Percentiles rank a stretch among this genome's conserved stretches.
phyloP scores from a whole-genome alignment of 2,888 invertebrate species.

The Plebejus anna region DNA sequence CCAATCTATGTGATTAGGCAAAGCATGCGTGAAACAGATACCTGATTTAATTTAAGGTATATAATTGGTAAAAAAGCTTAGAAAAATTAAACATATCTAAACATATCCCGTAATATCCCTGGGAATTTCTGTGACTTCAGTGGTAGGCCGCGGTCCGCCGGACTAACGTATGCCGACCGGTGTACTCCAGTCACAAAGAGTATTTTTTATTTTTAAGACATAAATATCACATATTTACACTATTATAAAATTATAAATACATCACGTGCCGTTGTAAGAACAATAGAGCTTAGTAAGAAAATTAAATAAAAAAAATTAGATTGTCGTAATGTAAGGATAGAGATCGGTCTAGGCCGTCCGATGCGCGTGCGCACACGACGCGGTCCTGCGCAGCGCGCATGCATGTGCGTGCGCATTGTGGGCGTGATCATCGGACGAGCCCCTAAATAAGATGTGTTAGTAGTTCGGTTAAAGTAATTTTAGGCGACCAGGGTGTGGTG shows the following conservation, averaged over 20 bases:
- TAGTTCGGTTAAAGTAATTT: conserved; percentile 77
- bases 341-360: conserved; percentile 54
- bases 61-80: conserved; percentile 28
- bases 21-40: conserved; percentile 72
- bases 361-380: conserved; percentile 5
- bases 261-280: conserved; percentile 71
- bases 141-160: conserved; percentile 20
- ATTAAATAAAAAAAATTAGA: conserved; percentile 67
- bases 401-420: not conserved
- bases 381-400: not conserved
- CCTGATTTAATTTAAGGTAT: conserved; percentile 53
- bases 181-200: conserved; percentile 54
- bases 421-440: conserved; percentile 40
- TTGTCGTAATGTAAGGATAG: conserved; percentile 70
- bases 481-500: conserved; percentile 80
- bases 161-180: conserved; percentile 34
- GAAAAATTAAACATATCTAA: conserved; percentile 29
- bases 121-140: conserved; percentile 27
- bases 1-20: conserved; percentile 74
- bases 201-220: conserved; percentile 54
- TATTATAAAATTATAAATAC: conserved; percentile 74
- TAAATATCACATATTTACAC: conserved; percentile 76
- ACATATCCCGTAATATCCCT: conserved; percentile 13
- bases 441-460: conserved; percentile 67
- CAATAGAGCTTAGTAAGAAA: conserved; percentile 79